phyloP scores from a whole-genome alignment of 92 coral and sea anemone species.

The Paragorgia papillata region DNA sequence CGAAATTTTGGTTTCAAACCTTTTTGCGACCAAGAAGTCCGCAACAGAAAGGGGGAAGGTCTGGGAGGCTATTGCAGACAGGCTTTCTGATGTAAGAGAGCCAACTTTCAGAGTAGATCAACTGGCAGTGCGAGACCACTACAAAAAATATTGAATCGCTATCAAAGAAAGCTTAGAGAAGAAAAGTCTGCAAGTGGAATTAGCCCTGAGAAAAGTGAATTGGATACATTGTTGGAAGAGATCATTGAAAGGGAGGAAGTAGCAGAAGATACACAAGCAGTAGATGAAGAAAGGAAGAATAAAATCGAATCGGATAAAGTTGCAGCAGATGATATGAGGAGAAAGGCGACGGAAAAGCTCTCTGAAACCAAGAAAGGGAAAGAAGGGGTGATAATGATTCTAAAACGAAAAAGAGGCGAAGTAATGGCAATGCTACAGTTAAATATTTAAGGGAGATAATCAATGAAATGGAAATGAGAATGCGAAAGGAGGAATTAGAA shows the following conservation, averaged over 20 bases:
- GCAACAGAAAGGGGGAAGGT: background rate
- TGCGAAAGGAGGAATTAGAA: background rate
- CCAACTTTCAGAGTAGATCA: background rate
- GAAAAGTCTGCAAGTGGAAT: too few relatives aligned
- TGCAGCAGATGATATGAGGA: background rate
- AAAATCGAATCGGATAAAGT: background rate
- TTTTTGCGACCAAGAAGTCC: background rate
- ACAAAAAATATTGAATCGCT: conserved; percentile 3
- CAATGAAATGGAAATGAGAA: background rate
- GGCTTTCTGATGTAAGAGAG: background rate
- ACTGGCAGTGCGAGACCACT: conserved; percentile 7
- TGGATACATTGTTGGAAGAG: too few relatives aligned
- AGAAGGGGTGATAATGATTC: background rate
- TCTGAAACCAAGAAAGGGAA: background rate
- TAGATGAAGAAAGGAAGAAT: too few relatives aligned
- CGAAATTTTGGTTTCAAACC: conserved; percentile 1
- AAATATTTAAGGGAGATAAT: background rate
- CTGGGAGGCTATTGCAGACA: background rate
- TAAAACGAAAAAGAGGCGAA: background rate
- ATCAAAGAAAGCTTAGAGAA: background rate
- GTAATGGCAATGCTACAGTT: background rate
- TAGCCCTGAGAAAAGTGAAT: too few relatives aligned
- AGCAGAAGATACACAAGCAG: too few relatives aligned
- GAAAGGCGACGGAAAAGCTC: background rate
- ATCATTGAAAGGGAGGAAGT: too few relatives aligned